These are phyloP conservation scores for Oscheius sp. DNA, from an alignment of 2,888 invertebrate species.

Conservation along the genomic window DNA sequence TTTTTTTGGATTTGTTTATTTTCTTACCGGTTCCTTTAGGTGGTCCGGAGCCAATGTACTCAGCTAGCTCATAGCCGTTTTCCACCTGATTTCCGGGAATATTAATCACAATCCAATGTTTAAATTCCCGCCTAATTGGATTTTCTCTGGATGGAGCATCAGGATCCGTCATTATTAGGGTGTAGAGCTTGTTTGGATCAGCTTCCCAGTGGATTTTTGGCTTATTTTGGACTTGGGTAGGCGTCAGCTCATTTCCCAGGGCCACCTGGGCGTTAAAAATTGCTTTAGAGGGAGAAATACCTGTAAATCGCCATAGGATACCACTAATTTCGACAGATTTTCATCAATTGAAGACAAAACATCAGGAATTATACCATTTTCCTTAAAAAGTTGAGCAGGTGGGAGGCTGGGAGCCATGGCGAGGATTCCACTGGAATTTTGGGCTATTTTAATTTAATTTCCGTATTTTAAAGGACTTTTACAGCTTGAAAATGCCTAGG, in stretches of 20 bases:
- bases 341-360: neutral
- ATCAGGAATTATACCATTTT: constrained; percentile 1
- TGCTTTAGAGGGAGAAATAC: neutral
- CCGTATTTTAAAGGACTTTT: too few species aligned
- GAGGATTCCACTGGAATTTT: neutral
- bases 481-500: too few species aligned
- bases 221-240: constrained; percentile 78
- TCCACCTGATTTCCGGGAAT: constrained; percentile 82
- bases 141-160: constrained; percentile 87
- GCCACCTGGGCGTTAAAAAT: constrained; percentile 49
- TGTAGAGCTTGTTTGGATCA: constrained; percentile 78
- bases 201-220: constrained; percentile 81
- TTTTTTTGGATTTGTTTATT: neutral
- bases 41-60: constrained; percentile 86
- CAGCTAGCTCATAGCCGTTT: constrained; percentile 82
- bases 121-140: constrained; percentile 86
- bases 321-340: neutral
- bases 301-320: neutral
- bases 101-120: constrained; percentile 89
- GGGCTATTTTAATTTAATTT: too few species aligned
- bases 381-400: neutral
- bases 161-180: constrained; percentile 88
- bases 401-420: neutral
- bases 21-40: constrained; percentile 75
- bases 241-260: constrained; percentile 67